phyloP scores from a whole-genome alignment of 2,888 invertebrate genomes.

The Branchellion lobata region DNA sequence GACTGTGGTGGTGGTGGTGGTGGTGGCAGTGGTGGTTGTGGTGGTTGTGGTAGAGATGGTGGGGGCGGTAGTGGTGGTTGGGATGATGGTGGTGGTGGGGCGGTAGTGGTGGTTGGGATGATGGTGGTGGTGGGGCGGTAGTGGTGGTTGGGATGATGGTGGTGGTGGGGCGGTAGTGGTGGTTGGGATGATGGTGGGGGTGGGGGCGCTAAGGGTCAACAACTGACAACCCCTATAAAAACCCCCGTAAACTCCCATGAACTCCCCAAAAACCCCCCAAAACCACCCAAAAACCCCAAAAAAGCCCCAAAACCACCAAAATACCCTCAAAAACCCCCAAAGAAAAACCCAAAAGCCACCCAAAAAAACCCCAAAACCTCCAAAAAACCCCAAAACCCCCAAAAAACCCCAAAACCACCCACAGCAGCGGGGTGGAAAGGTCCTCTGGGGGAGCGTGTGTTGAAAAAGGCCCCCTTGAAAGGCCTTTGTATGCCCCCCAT shows the following conservation, averaged over 20 bases:
- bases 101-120: background rate
- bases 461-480: background rate
- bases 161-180: background rate
- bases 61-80: background rate
- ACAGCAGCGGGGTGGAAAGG: slow-evolving; percentile 16
- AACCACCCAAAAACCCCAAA: too few relatives aligned
- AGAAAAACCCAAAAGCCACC: too few relatives aligned
- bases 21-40: background rate
- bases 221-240: too few relatives aligned
- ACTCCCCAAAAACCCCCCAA: too few relatives aligned
- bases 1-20: background rate
- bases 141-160: background rate
- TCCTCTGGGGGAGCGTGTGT: background rate
- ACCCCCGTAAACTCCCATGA: too few relatives aligned
- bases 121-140: background rate
- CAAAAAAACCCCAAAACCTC: too few relatives aligned
- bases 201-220: too few relatives aligned
- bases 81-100: background rate
- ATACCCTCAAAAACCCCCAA: too few relatives aligned
- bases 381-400: background rate
- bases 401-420: background rate
- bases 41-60: background rate
- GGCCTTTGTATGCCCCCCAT: background rate
- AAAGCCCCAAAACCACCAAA: too few relatives aligned
- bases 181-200: too few relatives aligned